Conservation (phyloP, 2,797 vertebrate genomes). For the Pelochelys cantorii region DNA sequence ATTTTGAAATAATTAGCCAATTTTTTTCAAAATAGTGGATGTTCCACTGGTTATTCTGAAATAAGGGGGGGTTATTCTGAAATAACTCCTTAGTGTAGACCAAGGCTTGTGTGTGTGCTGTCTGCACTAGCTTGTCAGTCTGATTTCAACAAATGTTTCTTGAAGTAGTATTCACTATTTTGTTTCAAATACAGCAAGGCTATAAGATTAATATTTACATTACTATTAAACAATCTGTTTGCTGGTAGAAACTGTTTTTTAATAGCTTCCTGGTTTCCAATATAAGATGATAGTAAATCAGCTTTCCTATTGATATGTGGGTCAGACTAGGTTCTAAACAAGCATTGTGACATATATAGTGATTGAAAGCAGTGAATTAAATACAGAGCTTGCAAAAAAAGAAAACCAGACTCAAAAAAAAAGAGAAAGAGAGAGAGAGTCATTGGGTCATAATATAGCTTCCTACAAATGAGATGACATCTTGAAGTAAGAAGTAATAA, state of each 20-base stretch:
- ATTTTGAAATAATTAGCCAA: too few relatives aligned
- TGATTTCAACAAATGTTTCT: not conserved
- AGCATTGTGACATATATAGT: not conserved
- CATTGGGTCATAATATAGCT: not conserved
- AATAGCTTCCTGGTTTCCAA: too few relatives aligned
- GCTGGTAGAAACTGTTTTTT: too few relatives aligned
- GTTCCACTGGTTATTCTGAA: too few relatives aligned
- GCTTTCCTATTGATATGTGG: too few relatives aligned
- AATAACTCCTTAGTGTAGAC: too few relatives aligned
- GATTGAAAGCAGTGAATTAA: not conserved
- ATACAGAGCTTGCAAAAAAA: not conserved
- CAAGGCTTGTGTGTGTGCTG: not conserved
- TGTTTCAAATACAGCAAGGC: not conserved
- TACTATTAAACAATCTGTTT: not conserved
- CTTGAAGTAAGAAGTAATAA: not conserved
- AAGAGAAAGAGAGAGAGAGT: not conserved
- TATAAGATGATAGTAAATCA: too few relatives aligned
- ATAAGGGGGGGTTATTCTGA: too few relatives aligned
- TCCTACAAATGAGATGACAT: not conserved
- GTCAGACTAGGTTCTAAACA: too few relatives aligned
- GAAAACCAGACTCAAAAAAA: too few relatives aligned
- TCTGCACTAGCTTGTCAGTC: not conserved
- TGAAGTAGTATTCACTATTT: not conserved
- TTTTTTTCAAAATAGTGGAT: too few relatives aligned
- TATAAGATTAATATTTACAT: not conserved